Evolutionary conservation across 2,113 vertebrate species (phyloP).

Genomic region (Pteronura brasiliensis): DNA sequence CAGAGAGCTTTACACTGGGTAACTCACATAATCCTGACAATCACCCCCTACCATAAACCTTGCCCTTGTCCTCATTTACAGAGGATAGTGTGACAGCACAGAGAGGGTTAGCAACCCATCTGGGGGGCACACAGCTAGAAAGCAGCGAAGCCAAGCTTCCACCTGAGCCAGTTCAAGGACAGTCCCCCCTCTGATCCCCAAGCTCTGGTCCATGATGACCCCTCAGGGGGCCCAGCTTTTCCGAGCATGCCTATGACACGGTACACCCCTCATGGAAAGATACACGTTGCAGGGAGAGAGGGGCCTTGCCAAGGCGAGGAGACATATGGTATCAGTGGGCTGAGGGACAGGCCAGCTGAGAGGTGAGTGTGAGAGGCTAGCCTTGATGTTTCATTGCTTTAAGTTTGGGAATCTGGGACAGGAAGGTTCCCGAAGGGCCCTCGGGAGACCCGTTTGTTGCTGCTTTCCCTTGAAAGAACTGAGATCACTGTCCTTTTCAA

Average conservation of each 20-base stretch:
- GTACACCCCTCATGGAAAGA: background rate
- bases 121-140: background rate
- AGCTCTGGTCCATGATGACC: fast-evolving
- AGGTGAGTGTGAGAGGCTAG: background rate
- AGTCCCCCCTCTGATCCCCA: fast-evolving
- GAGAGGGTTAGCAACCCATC: background rate
- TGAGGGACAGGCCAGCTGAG: background rate
- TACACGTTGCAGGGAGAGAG: background rate
- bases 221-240: background rate
- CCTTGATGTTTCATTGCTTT: background rate
- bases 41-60: background rate
- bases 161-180: background rate
- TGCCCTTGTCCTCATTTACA: background rate
- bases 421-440: background rate
- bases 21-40: background rate
- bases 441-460: background rate
- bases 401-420: background rate
- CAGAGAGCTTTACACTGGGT: background rate
- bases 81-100: background rate
- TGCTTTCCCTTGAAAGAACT: background rate
- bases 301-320: too few species aligned
- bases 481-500: background rate
- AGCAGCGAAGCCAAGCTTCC: background rate
- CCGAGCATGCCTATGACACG: fast-evolving
- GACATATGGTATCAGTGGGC: fast-evolving